Evolutionary conservation across 2,113 vertebrate species (phyloP), one percentile per base, ranked within the genome.

Genomic region (Poecilia latipinna): DNA sequence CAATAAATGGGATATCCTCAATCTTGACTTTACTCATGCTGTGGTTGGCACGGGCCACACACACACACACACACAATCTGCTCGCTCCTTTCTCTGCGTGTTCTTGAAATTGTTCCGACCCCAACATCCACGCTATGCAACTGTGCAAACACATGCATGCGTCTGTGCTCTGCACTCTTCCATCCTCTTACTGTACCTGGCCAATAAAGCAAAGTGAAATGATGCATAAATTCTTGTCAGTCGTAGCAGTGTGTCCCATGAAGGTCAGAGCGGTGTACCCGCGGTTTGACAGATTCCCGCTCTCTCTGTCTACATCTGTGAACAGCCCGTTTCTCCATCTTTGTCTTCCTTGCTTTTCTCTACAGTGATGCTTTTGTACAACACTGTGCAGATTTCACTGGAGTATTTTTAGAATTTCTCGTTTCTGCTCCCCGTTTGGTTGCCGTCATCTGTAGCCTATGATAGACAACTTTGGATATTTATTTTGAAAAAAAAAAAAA

Each of bases 261-360:
- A 92, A 93, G 91, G 92, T 93, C 90, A 91, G 65, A 86, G 79
- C 68, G 64, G 79, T 33, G 75, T 70, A 82, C 89, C 87, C 72
- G 82, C 78, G 26, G 84, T 77, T 81, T 90, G 90, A 91, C 84
- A 61, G 88, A 90, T 93, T 82, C 79, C 72, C 5, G 37, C 83
- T 72, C 74, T 79, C 65, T 72, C 73, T 65, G 8, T 66, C 86
- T 90, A 57, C 92, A 90, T 91, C 91, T 90, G 92, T 78, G 83
- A 79, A 42, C 80, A 51, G 37, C 73, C 71, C 1, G 19, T 73
- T 42, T 37, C 81, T 74, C 57, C 78, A 63, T 33, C n/a, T 39
- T 60, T 31, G 3, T 61, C 39, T 61, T 72, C 57, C 10, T 24
- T 3, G n/a, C 44, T 61, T 33, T 71, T 65, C 70, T 70, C 61